These are phyloP conservation scores for Cerastoderma edule DNA, from an alignment of 2,888 invertebrate genomes.

Conservation along the genomic window DNA sequence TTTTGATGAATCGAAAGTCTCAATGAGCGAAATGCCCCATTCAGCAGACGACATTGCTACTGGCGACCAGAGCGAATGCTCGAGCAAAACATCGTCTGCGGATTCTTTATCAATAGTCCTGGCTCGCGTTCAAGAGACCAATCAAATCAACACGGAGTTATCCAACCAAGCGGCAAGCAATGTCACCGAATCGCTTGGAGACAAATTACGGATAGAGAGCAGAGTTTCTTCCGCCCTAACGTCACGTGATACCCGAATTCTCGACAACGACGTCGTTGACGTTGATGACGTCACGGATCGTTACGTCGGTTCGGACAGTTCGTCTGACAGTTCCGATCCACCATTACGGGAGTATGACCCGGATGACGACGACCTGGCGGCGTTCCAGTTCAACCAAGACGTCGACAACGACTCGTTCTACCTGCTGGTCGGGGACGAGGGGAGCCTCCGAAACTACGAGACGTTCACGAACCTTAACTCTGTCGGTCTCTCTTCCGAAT, in stretches of 20 bases:
- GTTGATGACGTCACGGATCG: background rate
- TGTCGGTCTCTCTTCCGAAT: slow-evolving; percentile 59
- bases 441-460: slow-evolving; percentile 59
- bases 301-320: slow-evolving; percentile 31
- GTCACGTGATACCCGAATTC: slow-evolving; percentile 6
- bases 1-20: too few species aligned
- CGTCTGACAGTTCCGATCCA: slow-evolving; percentile 60
- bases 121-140: slow-evolving; percentile 23
- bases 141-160: slow-evolving; percentile 26
- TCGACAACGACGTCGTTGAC: background rate
- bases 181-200: slow-evolving; percentile 5
- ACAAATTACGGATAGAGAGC: slow-evolving; percentile 4
- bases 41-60: slow-evolving; percentile 6
- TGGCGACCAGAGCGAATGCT: slow-evolving; percentile 3
- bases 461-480: slow-evolving; percentile 66
- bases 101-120: slow-evolving; percentile 38
- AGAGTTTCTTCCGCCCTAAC: slow-evolving; percentile 10
- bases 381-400: slow-evolving; percentile 57
- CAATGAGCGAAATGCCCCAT: too few species aligned
- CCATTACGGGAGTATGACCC: slow-evolving; percentile 68
- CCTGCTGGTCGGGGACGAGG: slow-evolving; percentile 60
- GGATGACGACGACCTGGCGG: slow-evolving; percentile 66
- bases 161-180: slow-evolving; percentile 29
- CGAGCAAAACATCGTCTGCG: slow-evolving; percentile 32
- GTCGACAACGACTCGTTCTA: slow-evolving; percentile 67